Percentiles rank a stretch among this genome's conserved stretches.
phyloP scores from a whole-genome alignment of 2,797 vertebrate species.

The Myioborus miniatus region DNA sequence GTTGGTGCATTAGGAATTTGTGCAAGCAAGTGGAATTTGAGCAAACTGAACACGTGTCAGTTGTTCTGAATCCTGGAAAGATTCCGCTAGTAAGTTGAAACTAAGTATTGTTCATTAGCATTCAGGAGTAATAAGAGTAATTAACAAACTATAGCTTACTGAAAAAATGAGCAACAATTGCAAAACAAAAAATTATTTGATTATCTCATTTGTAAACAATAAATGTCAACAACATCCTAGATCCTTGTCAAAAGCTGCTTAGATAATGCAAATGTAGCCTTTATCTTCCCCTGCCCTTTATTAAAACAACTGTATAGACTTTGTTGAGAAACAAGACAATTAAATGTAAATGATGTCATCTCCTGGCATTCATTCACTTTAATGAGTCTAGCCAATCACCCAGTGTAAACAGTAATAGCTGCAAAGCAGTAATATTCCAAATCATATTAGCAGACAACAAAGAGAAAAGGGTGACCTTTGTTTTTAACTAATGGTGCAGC shows the following conservation, averaged over 20 bases:
- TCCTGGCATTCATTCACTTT: constrained; percentile 72
- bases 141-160: background rate
- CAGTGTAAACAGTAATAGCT: constrained; percentile 28
- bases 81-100: background rate
- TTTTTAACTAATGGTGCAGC: constrained; percentile 81
- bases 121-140: background rate
- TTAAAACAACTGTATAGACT: constrained; percentile 75
- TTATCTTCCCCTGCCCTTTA: constrained; percentile 76
- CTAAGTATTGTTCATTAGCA: background rate
- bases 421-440: constrained; percentile 56
- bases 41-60: background rate
- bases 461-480: constrained; percentile 85
- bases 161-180: background rate
- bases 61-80: background rate
- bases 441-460: constrained; percentile 60
- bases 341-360: constrained; percentile 78
- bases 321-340: constrained; percentile 79
- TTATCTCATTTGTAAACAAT: constrained; percentile 78
- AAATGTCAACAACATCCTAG: constrained; percentile 72
- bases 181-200: constrained; percentile 37
- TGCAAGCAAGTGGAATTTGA: background rate
- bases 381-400: constrained; percentile 65
- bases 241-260: constrained; percentile 47
- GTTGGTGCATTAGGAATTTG: background rate
- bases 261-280: constrained; percentile 73